Evolutionary conservation across 2,888 invertebrate genomes (phyloP).

Genomic region (Andrena hattorfiana): DNA sequence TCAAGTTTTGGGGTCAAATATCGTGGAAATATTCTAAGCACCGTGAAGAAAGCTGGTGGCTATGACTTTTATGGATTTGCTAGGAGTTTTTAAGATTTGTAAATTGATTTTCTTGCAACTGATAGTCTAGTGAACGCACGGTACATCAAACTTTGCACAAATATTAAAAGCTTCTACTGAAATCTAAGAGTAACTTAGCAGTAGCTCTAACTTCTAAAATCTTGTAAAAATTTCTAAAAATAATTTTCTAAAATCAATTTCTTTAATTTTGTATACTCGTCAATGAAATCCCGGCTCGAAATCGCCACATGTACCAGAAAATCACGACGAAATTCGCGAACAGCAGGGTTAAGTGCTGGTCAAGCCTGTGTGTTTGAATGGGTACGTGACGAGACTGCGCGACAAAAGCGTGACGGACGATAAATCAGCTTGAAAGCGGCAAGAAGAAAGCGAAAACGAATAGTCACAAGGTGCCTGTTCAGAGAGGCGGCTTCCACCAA

Average conservation of each 20-base stretch:
- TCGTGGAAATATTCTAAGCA: neutral
- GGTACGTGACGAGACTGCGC: slow-evolving; percentile 29
- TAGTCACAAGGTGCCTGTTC: neutral
- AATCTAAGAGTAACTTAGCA: no score
- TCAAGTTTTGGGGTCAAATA: neutral
- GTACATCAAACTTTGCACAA: no score
- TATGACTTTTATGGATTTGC: no score
- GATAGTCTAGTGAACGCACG: no score
- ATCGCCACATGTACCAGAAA: neutral
- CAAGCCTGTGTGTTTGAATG: slow-evolving; percentile 31
- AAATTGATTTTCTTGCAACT: no score
- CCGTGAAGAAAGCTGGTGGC: no score
- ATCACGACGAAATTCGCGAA: slow-evolving; percentile 6
- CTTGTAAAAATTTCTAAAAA: no score
- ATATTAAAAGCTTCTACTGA: no score
- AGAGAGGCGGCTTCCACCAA: neutral
- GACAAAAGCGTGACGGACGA: slow-evolving; percentile 25
- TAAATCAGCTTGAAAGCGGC: slow-evolving; percentile 42
- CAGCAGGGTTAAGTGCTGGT: neutral
- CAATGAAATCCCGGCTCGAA: neutral
- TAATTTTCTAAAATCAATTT: no score
- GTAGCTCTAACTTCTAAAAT: no score
- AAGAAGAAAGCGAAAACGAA: slow-evolving; percentile 18
- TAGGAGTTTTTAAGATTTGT: no score
- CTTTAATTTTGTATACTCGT: no score